Base-by-base conservation (phyloP, 2,797 vertebrate species). In the Gadopsis bispinosus region DNA sequence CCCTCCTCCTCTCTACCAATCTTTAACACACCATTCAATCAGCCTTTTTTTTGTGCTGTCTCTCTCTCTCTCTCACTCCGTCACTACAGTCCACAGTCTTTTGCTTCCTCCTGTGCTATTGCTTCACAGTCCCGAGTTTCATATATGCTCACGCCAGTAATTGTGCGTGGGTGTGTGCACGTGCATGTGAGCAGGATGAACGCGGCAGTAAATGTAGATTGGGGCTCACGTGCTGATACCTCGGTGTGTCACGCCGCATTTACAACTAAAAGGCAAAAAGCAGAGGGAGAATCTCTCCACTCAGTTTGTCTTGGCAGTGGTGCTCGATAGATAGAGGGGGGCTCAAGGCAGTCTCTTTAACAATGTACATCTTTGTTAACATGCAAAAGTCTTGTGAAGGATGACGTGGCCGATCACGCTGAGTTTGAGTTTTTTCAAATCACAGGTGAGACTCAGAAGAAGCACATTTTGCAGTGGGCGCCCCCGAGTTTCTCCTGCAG, bases 51-150 rank as follows among this genome's bases (percentile, higher is more conserved):
- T 77, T 83, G 75, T 54, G 76, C 60, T 75, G 59, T 71, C 11
- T 17, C 39, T 41, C 39, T 13, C 39, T 74, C 35, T 8, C 14
- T 72, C 70, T 54, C 13, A 17, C 67, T 87, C 67, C 12, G 31
- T 69, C 81, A 79, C 73, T 75, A 72, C 79, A 89, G 82, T 87
- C 84, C 87, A 90, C 43, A 67, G 83, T 80, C 77, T 88, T 72
- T 53, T 65, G 76, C 78, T 85, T 87, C 84, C 75, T 86, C 54
- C 29, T 81, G 61, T 22, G 56, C 31, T 69, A 60, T 91, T 91
- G 87, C 86, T 83, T 87, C 86, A 91, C 59, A 79, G 47, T 77
- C 58, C 54, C 55, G 35, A 85, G 60, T 74, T 80, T 80, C 80
- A 82, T 87, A 85, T 77, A 84, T 89, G 69, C 86, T 84, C 64